Conservation (phyloP, 2,113 vertebrate genomes). For the Salvelinus fontinalis region DNA sequence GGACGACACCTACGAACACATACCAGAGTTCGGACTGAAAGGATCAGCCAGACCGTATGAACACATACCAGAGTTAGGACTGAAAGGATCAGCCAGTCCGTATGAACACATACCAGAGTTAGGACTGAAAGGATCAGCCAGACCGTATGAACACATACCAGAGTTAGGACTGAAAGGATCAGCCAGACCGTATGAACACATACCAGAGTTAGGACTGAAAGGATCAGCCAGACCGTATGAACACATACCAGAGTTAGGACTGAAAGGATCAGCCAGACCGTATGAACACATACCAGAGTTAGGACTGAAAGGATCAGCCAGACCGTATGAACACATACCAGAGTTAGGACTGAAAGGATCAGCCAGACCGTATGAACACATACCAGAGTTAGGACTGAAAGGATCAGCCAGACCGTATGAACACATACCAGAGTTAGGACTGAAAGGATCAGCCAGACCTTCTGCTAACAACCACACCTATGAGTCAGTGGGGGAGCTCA, state of each 20-base stretch:
- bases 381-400: too few species aligned
- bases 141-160: neutral
- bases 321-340: neutral
- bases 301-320: slow-evolving; percentile 8
- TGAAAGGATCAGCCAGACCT: slow-evolving; percentile 12
- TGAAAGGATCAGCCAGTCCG: slow-evolving; percentile 10
- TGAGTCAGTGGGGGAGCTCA: slow-evolving; percentile 61
- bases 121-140: slow-evolving; percentile 2
- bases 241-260: slow-evolving; percentile 43
- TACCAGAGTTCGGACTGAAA: slow-evolving; percentile 42
- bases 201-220: too few species aligned
- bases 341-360: neutral
- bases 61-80: too few species aligned
- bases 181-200: neutral
- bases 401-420: slow-evolving; percentile 11
- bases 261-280: slow-evolving; percentile 25
- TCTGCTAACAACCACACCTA: slow-evolving; percentile 48
- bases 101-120: too few species aligned
- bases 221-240: slow-evolving; percentile 41
- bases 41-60: slow-evolving; percentile 12
- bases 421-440: too few species aligned
- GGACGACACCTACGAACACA: slow-evolving; percentile 63
- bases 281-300: too few species aligned
- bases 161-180: slow-evolving; percentile 1
- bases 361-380: neutral